phyloP scores from a whole-genome alignment of 1,140 invertebrate genomes.

The Meloidogyne floridensis region DNA sequence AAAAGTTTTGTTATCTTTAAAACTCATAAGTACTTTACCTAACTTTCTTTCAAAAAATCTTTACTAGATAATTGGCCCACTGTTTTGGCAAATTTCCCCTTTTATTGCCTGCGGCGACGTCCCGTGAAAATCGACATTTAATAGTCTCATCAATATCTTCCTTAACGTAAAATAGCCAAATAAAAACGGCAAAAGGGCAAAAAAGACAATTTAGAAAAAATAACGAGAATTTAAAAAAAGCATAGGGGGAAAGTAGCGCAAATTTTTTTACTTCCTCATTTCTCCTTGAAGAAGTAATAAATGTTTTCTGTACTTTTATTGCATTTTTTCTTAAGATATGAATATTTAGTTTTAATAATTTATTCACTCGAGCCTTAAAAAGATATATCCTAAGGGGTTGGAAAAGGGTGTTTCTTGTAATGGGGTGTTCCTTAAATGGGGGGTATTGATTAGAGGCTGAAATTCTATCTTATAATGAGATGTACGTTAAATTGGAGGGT shows the following conservation, averaged over 20 bases:
- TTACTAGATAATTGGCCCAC: neutral
- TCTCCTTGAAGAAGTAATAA: neutral
- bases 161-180: neutral
- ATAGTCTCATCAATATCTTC: neutral
- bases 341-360: conserved; percentile 1
- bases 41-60: neutral
- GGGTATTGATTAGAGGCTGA: no score
- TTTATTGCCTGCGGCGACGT: neutral
- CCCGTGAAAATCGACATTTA: neutral
- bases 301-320: conserved; percentile 9
- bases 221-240: neutral
- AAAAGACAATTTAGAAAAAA: neutral
- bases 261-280: conserved; percentile 7
- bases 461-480: no score
- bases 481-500: no score
- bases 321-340: neutral
- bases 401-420: no score
- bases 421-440: no score
- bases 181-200: neutral
- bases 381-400: neutral
- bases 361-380: neutral
- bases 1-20: no score
- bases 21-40: no score
- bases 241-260: neutral
- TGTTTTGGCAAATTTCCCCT: neutral